Evolutionary conservation across 2,888 invertebrate species (phyloP).

Genomic region (Lasioglossum malachurum): DNA sequence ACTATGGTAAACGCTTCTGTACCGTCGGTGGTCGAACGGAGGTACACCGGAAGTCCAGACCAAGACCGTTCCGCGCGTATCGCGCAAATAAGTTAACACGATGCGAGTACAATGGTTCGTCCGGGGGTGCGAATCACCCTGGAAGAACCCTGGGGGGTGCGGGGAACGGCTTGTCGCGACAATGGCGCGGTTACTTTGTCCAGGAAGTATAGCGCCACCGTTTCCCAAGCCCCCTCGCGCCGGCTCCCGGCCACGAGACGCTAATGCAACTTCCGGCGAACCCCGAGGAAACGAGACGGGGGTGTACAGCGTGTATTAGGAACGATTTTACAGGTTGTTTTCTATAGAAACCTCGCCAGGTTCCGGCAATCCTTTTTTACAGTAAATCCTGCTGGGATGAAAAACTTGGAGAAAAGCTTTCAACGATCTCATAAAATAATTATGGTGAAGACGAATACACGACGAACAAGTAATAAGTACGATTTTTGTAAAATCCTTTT

Average conservation of each 20-base stretch:
- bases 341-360: constrained; percentile 12
- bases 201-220: constrained; percentile 73
- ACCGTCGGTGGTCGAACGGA: constrained; percentile 36
- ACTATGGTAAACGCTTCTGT: neutral
- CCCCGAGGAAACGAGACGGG: constrained; percentile 52
- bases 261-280: constrained; percentile 76
- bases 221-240: constrained; percentile 55
- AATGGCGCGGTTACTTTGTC: constrained; percentile 78
- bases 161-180: constrained; percentile 73
- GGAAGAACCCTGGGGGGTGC: constrained; percentile 38
- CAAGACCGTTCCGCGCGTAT: constrained; percentile 54
- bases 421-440: too few relatives aligned
- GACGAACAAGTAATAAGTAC: too few relatives aligned
- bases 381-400: neutral
- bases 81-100: constrained; percentile 75
- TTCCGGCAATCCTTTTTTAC: constrained; percentile 7
- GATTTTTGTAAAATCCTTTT: neutral
- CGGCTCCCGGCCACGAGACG: constrained; percentile 64
- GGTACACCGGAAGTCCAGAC: constrained; percentile 50
- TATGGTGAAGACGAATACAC: too few relatives aligned
- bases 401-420: neutral
- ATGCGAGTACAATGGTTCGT: constrained; percentile 67
- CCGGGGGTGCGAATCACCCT: constrained; percentile 28
- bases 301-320: constrained; percentile 59
- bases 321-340: constrained; percentile 55